Base-by-base conservation (phyloP, 1,140 invertebrate genomes). In the Araneus ventricosus region DNA sequence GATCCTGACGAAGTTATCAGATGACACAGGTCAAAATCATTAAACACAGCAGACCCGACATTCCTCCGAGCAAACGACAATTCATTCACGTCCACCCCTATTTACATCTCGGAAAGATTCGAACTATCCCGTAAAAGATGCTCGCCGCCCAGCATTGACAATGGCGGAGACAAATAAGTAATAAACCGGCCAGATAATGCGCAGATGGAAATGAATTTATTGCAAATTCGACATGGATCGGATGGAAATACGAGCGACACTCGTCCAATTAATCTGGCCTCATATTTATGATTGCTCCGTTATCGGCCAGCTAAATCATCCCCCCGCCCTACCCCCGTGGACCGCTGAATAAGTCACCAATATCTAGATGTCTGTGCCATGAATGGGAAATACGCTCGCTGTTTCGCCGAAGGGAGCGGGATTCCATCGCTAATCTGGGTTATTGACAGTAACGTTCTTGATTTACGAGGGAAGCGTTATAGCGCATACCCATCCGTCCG, bases 161-260 rank as follows among this genome's bases (percentile, higher is more conserved):
- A 90, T 79, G n/a, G 70, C 17, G 22, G 24, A 45, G 41, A 39
- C 34, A 41, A 70, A 88, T 88, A 67, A 88, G 52, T 61, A 86
- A 61, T 70, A 84, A 84, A 82, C 30, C 90, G 37, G 27, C 89
- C 82, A 92, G 90, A 92, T 92, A 92, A 92, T 86, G 79, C 57
- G 37, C 88, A 90, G 88, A 90, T 70, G 90, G 88, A 79, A 92
- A 92, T 86, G 90, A 92, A 92, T 92, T 92, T 92, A 92, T 92
- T 86, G 90, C 90, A 52, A 85, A 92, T 92, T 92, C 82, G 90
- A 82, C 80, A 92, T 84, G 57, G 39, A 86, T 30, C 39, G 61
- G 90, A 92, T 61, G 90, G 90, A 92, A 92, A 92, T 92, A 92
- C 90, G 90, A 92, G 80, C 90, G 90, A 92, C 82, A 45, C 39